phyloP scores from a whole-genome alignment of 1,140 invertebrate genomes.

The Drosophila repletoides region DNA sequence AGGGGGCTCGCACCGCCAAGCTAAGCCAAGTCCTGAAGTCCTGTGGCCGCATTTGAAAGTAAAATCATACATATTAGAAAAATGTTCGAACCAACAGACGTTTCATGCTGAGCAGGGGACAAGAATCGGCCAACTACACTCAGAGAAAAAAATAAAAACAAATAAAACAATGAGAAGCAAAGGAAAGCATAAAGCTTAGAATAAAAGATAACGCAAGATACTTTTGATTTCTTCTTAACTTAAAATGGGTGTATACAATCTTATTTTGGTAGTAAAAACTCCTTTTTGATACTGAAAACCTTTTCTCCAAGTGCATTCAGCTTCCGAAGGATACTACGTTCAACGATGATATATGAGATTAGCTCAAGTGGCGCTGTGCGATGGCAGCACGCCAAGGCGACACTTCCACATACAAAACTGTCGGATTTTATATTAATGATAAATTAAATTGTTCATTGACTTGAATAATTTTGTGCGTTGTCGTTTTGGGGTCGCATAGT shows the following conservation, averaged over 20 bases:
- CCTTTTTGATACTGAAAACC: too few species aligned
- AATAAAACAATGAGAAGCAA: too few species aligned
- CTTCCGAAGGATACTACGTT: conserved; percentile 12
- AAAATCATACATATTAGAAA: conserved; percentile 79
- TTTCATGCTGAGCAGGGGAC: not conserved
- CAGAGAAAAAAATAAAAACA: too few species aligned
- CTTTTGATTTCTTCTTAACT: too few species aligned
- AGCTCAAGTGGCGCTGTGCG: conserved; percentile 67
- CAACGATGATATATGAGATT: conserved; percentile 77
- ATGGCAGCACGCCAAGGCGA: conserved; percentile 76
- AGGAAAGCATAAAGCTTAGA: too few species aligned
- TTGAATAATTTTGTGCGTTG: conserved; percentile 79
- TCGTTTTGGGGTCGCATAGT: conserved; percentile 47
- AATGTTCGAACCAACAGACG: conserved; percentile 43
- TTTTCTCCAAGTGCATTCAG: too few species aligned
- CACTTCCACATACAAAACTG: conserved; percentile 56
- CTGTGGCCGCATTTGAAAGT: conserved; percentile 76
- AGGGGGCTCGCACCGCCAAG: not conserved
- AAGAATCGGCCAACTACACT: too few species aligned
- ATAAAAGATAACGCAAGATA: too few species aligned
- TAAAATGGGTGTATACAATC: too few species aligned
- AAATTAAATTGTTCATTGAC: conserved; percentile 81
- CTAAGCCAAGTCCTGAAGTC: conserved; percentile 27
- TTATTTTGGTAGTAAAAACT: too few species aligned
- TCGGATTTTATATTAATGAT: conserved; percentile 81